Evolutionary conservation across 2,888 invertebrate genomes (phyloP), one percentile per base, ranked within the genome.

Genomic region (Lathronympha strigana): DNA sequence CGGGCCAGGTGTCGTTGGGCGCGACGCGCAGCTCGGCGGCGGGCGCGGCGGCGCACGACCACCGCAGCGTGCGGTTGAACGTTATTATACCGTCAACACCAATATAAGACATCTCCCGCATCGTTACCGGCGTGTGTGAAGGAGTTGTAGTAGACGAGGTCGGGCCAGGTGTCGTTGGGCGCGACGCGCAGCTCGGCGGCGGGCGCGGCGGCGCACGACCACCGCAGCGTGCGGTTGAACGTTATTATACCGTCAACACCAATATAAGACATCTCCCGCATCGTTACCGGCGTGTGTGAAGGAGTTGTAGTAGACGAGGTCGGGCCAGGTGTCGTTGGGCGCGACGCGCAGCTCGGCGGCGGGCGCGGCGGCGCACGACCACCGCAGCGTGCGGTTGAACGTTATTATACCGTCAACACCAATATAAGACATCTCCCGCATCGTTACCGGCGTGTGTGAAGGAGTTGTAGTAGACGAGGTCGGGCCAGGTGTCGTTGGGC

Each of bases 261-360:
- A 95, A 78, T 95, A 95, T 87, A 98, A 98, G 0, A 95, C 93
- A 8, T 28, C 4, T 28, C 4, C 4, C 11, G 33, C 11, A 11
- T 2, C 2, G 8, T 33, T n/a, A 62, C 98, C 97, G 25, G 96
- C 94, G 77, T 97, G 97, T 3, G 97, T 97, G 87, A 97, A 98
- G 67, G 98, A 98, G 90, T 98, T 96, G 84, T 97, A 97, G 87
- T 98, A 98, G 23, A 98, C 97, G 31, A 94, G 90, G 85, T 98
- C 98, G 0, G 98, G 98, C 96, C 97, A 98, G 2, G 97, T 94
- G 49, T 95, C 93, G 84, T 98, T 97, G 28, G 98, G 98, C 25
- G 97, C 95, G 57, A 98, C 94, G 80, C 94, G 93, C 61, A 98
- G 90, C 58, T 94, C 86, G 0, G 96, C 96, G 5, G 96, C 94